These are phyloP conservation scores for Lepidothrix coronata DNA, from an alignment of 2,113 vertebrate genomes.

Conservation along the genomic window DNA sequence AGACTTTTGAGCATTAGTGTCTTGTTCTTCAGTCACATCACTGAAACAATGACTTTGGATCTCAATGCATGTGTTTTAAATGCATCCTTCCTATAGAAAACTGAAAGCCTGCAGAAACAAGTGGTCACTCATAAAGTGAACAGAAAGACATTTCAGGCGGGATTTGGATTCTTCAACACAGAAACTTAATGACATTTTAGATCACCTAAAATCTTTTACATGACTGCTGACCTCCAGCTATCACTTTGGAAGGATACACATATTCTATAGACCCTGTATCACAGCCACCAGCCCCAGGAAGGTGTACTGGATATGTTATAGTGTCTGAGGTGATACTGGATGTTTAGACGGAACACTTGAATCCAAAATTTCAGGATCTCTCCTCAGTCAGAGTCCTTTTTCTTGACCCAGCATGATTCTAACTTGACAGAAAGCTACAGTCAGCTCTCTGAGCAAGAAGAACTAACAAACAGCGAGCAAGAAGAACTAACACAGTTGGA, in stretches of 20 bases:
- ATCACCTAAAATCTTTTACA: background rate
- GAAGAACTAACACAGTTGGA: background rate
- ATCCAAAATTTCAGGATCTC: background rate
- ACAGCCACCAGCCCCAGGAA: background rate
- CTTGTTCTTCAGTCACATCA: background rate
- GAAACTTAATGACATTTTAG: background rate
- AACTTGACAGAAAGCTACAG: background rate
- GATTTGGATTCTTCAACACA: background rate
- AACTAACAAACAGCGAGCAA: background rate
- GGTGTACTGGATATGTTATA: rapidly evolving
- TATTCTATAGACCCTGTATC: background rate
- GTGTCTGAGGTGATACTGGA: background rate
- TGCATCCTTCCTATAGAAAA: background rate
- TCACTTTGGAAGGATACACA: background rate
- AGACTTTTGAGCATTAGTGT: background rate
- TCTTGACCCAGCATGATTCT: background rate
- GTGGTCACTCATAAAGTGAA: background rate
- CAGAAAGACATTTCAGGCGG: background rate
- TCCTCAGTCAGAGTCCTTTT: background rate
- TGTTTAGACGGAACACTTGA: background rate
- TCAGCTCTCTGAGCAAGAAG: background rate
- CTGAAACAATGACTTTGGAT: background rate
- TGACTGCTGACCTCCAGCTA: background rate
- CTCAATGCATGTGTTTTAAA: background rate
- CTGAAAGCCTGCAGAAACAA: background rate